A percentile compares a stretch with the other conserved stretches of the same genome.
Conservation (phyloP, 2,888 invertebrate species). For the Netelia melanura region DNA sequence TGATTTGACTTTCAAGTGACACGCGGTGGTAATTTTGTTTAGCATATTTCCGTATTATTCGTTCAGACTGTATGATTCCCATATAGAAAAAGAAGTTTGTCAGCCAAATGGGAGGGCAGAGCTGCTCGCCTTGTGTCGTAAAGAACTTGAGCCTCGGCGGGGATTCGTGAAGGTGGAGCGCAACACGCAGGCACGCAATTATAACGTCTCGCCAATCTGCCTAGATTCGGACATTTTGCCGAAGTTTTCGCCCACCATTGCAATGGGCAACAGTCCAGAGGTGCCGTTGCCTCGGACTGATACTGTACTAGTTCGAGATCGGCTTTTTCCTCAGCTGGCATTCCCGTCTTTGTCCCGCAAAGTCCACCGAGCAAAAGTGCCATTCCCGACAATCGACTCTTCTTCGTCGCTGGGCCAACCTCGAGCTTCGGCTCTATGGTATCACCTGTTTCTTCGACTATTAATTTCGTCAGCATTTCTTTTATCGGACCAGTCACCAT, state of each 20-base stretch:
- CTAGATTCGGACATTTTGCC: constrained; percentile 84
- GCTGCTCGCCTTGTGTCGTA: constrained; percentile 83
- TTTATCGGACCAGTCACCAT: constrained; percentile 82
- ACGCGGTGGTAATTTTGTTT: neutral
- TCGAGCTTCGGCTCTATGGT: constrained; percentile 73
- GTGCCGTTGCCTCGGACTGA: constrained; percentile 84
- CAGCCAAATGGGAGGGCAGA: constrained; percentile 82
- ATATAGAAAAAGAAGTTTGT: constrained; percentile 83
- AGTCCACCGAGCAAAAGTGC: constrained; percentile 84
- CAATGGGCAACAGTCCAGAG: constrained; percentile 85
- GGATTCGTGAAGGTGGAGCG: constrained; percentile 83
- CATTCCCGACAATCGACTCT: constrained; percentile 84
- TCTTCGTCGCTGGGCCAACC: constrained; percentile 79
- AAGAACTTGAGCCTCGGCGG: constrained; percentile 82
- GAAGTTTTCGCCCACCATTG: constrained; percentile 84
- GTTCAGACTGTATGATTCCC: constrained; percentile 80
- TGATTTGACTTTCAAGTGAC: too few relatives aligned
- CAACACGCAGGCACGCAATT: constrained; percentile 85
- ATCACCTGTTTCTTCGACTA: constrained; percentile 80
- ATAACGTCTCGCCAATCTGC: constrained; percentile 83
- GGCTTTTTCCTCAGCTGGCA: constrained; percentile 84
- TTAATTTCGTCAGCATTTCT: constrained; percentile 83
- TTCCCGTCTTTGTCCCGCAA: constrained; percentile 80
- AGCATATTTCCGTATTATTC: constrained; percentile 23
- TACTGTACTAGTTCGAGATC: constrained; percentile 85